These are phyloP conservation scores for Dynastes maya DNA, from an alignment of 2,888 invertebrate genomes.

Conservation along the genomic window DNA sequence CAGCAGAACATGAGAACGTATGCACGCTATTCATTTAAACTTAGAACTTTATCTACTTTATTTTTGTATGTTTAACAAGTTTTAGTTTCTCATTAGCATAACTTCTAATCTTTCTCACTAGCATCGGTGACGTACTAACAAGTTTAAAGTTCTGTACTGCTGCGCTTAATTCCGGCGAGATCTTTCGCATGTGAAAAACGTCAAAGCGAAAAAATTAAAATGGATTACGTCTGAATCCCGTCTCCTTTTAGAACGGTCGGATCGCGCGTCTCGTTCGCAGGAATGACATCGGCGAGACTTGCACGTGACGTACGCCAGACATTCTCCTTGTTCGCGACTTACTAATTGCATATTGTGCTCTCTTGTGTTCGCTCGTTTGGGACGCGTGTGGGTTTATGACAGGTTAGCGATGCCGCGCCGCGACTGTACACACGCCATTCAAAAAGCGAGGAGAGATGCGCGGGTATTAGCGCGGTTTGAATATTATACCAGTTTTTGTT, in stretches of 20 bases:
- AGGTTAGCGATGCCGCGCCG: slow-evolving; percentile 36
- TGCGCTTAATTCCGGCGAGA: neutral
- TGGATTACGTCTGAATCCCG: slow-evolving; percentile 10
- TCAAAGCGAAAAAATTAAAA: slow-evolving; percentile 8
- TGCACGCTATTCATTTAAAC: no score
- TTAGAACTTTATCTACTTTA: no score
- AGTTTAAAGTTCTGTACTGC: no score
- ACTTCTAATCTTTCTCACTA: no score
- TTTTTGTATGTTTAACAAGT: no score
- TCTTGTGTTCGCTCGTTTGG: slow-evolving; percentile 31
- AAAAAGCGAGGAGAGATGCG: slow-evolving; percentile 31
- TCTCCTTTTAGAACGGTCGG: neutral
- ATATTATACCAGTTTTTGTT: slow-evolving; percentile 32
- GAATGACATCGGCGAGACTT: slow-evolving; percentile 53
- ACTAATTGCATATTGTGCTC: slow-evolving; percentile 56
- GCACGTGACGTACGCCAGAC: slow-evolving; percentile 51
- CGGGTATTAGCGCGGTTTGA: slow-evolving; percentile 35
- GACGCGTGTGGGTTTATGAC: slow-evolving; percentile 53
- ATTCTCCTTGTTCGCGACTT: slow-evolving; percentile 50
- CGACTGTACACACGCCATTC: slow-evolving; percentile 39
- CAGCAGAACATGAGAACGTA: no score
- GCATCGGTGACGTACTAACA: no score
- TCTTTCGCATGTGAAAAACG: slow-evolving; percentile 13
- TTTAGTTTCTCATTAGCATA: no score
- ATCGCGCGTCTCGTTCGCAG: slow-evolving; percentile 48